Base-by-base conservation (phyloP, 2,113 vertebrate species). In the Tringa solitaria region DNA sequence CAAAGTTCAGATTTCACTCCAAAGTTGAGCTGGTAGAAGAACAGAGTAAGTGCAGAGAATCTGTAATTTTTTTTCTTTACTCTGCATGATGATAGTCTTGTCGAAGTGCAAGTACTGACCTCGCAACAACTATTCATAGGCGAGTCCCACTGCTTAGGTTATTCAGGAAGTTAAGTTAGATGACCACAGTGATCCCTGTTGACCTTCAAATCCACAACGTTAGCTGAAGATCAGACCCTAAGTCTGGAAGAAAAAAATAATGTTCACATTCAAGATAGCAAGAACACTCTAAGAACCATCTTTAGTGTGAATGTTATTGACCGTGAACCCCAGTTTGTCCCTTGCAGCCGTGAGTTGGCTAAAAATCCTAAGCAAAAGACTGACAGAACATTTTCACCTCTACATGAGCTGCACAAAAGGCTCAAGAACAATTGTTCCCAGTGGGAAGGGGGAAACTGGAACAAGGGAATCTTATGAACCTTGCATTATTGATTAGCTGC, bases 281-380 rank as follows among this genome's bases (percentile, higher is more conserved):
- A 72, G 16, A 6, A 28, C 48, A 65, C 67, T 54, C 26, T 50
- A 60, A 93, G 92, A 88, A 83, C 43, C 76, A 89, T 37, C 30
- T 94, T 73, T 78, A 75, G 51, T 35, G 46, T 78, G 27, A 89
- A 46, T 59, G 61, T 26, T 84, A 15, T 41, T 94, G 88, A 93
- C 81, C 30, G 27, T 79, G 80, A 94, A 90, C 83, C 93, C 72
- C 86, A 85, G 65, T 83, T 96, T 68, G 85, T 84, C 57, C 74
- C 67, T 90, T 85, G 67, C 60, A 96, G 78, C 41, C 14, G 2
- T 14, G 4, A 91, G 19, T 4, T 92, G 77, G 33, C 37, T 94
- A 87, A 91, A 90, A 93, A 70, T 79, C 33, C 79, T 56, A 35
- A 67, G 23, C 4, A 19, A 75, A 90, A 67, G 11, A n/a, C 53